Conservation (phyloP, 1,140 invertebrate species). For the Magallana gigas region DNA sequence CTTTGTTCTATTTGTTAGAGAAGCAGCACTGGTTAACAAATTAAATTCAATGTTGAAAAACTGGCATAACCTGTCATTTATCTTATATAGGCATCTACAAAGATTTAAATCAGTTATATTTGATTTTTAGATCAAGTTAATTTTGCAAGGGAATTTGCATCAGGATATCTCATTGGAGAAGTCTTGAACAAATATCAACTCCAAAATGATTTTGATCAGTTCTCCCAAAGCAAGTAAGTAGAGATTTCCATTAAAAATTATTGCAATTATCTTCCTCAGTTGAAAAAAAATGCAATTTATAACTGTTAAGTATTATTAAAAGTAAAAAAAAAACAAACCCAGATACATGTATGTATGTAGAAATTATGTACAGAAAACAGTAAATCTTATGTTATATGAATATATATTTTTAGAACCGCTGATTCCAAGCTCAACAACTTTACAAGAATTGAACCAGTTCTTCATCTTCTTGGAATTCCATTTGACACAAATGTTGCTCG, state of each 20-base stretch:
- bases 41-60: too few species aligned
- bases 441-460: conserved; percentile 76
- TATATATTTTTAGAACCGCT: conserved; percentile 69
- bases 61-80: too few species aligned
- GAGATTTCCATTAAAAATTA: not conserved
- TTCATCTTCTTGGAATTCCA: conserved; percentile 77
- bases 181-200: conserved; percentile 78
- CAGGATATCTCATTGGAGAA: conserved; percentile 79
- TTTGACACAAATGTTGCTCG: conserved; percentile 79
- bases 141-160: conserved; percentile 77
- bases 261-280: not conserved
- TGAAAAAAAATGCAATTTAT: too few species aligned
- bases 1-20: too few species aligned
- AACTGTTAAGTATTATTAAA: not conserved
- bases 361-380: not conserved
- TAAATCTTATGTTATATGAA: too few species aligned
- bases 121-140: conserved; percentile 72
- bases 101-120: not conserved
- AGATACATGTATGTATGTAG: not conserved
- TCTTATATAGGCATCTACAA: too few species aligned
- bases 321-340: not conserved
- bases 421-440: conserved; percentile 80
- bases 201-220: conserved; percentile 79
- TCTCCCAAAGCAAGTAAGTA: conserved; percentile 78
- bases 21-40: too few species aligned